Evolutionary conservation across 2,888 invertebrate species (phyloP), one percentile per base, ranked within the genome.

Genomic region (Blastobasis lacticolella): DNA sequence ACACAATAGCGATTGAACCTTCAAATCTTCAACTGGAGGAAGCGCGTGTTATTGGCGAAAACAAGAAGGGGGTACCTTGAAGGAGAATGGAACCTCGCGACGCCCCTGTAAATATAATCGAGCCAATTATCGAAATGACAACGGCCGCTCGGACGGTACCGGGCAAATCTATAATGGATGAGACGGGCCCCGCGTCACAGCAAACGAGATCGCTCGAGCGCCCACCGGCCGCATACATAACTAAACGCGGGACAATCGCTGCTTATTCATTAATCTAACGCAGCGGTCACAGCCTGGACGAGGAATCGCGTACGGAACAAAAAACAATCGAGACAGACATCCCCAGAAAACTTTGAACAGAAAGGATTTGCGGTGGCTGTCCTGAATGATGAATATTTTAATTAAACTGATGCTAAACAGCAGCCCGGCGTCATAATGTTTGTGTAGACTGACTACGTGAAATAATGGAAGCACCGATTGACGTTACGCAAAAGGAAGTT

Each of bases 101-200:
- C 10, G 10, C 8, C 8, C 9, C 45, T 38, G 10, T 38, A 45
- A 36, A 23, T 36, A 37, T 40, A 43, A 23, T 48, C n/a, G 40
- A 7, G 71, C 85, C 86, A 88, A 87, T 88, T 88, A 88, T 85
- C 81, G 83, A 84, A 84, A 86, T 84, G 83, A 84, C 81, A 81
- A 69, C 75, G n/a, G 42, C 42, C 5, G 42, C 69, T 66, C 67
- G 71, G 71, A 77, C 78, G 76, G 73, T 79, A 78, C 76, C 68
- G 10, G 46, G 45, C 71, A 81, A 76, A 86, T 87, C 84, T 88
- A 84, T 88, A 85, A 88, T 87, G 86, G 85, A 87, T 86, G 86
- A 88, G 83, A 73, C 77, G 73, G 72, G 77, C 79, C 81, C 75
- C 71, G 76, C 73, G 84, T 81, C 82, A 78, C 74, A 42, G 81